phyloP scores from a whole-genome alignment of 2,113 vertebrate species.

The Centropus unirufus region DNA sequence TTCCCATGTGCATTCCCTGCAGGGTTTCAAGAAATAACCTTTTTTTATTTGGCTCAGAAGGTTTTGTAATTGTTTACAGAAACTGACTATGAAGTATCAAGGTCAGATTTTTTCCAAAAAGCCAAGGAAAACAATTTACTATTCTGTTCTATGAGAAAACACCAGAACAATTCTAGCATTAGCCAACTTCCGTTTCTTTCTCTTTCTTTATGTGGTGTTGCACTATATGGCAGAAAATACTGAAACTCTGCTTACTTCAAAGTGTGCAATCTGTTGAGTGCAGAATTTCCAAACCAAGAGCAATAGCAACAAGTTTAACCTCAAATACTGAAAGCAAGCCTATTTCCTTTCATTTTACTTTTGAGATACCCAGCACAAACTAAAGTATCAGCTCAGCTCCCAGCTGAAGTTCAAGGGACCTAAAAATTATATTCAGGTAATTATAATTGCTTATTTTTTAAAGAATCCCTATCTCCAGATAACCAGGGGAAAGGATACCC shows the following conservation, averaged over 20 bases:
- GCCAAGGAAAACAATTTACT: constrained; percentile 54
- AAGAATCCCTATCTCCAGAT: background rate
- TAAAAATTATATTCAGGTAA: background rate
- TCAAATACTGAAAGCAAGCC: background rate
- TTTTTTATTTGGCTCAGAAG: constrained; percentile 45
- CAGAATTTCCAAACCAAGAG: background rate
- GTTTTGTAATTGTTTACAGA: constrained; percentile 64
- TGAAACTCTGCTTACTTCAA: background rate
- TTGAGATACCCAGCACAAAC: background rate
- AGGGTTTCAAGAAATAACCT: constrained; percentile 65
- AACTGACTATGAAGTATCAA: constrained; percentile 61
- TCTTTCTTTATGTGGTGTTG: background rate
- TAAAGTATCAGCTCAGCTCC: background rate
- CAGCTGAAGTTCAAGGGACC: background rate
- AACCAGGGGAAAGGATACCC: background rate
- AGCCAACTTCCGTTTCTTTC: constrained; percentile 7
- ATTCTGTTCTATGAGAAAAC: constrained; percentile 40
- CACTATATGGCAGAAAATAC: background rate
- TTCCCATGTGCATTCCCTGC: constrained; percentile 60
- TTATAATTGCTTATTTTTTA: background rate
- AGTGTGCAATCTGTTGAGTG: background rate
- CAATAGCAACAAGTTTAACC: background rate
- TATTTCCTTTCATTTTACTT: background rate
- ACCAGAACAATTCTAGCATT: constrained; percentile 39
- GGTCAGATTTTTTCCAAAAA: constrained; percentile 68